A percentile compares a stretch with the other conserved stretches of the same genome.
phyloP scores from a whole-genome alignment of 2,797 vertebrate species.

The Ispidina lecontei region DNA sequence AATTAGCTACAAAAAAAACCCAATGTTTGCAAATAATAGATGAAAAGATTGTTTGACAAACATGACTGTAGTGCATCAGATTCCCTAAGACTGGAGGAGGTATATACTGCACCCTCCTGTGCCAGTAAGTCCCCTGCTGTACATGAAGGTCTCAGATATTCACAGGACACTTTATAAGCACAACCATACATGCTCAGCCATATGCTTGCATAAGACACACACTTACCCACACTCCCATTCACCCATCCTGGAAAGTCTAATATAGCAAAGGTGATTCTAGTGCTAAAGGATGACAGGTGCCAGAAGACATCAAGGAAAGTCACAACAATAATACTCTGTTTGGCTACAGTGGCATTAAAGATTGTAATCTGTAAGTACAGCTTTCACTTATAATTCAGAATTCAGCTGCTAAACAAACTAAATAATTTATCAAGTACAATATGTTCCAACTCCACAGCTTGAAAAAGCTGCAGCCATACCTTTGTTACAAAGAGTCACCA shows the following conservation, averaged over 20 bases:
- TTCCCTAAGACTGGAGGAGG: background rate
- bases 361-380: slow-evolving; percentile 87
- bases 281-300: slow-evolving; percentile 76
- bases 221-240: background rate
- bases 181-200: background rate
- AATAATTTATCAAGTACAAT: slow-evolving; percentile 91
- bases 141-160: background rate
- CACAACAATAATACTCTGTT: slow-evolving; percentile 70
- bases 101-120: background rate
- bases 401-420: slow-evolving; percentile 80
- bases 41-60: background rate
- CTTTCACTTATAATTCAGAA: slow-evolving; percentile 84
- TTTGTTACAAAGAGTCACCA: slow-evolving; percentile 80
- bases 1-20: background rate
- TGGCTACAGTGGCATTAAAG: slow-evolving; percentile 72
- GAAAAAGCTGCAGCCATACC: slow-evolving; percentile 73
- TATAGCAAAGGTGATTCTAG: background rate
- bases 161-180: background rate
- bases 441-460: slow-evolving; percentile 79
- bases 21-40: slow-evolving; percentile 9
- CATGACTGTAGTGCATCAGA: background rate
- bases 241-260: background rate
- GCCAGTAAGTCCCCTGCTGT: background rate
- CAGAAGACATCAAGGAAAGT: slow-evolving; percentile 83
- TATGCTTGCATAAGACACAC: background rate